These are phyloP conservation scores for Urosaurus nigricauda DNA, from an alignment of 2,797 vertebrate species.

Conservation along the genomic window DNA sequence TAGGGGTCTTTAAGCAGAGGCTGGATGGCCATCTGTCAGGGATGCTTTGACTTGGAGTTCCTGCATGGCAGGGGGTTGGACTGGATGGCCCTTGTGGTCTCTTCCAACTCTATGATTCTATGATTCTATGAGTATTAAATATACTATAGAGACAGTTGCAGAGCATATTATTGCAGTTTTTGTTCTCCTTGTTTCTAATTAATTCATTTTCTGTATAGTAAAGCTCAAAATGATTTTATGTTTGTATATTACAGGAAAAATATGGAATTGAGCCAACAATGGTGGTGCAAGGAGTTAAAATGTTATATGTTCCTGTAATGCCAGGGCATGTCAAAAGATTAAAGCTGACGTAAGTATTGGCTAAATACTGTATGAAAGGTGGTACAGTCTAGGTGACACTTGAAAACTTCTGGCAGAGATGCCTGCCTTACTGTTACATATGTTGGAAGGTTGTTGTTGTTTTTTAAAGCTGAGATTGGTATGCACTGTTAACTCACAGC, in stretches of 20 bases:
- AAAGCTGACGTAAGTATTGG: constrained; percentile 91
- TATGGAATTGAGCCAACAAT: constrained; percentile 97
- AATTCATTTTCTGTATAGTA: constrained; percentile 21
- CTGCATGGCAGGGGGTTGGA: too few species aligned
- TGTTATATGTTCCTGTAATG: constrained; percentile 98
- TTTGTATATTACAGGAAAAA: constrained; percentile 86
- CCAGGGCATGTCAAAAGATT: constrained; percentile 97
- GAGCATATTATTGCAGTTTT: background rate
- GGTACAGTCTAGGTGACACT: background rate
- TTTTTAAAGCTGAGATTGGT: background rate
- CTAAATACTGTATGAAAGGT: background rate
- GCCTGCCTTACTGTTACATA: background rate
- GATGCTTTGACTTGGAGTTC: too few species aligned
- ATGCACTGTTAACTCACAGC: background rate
- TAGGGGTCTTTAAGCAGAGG: too few species aligned
- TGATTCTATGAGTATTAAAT: background rate
- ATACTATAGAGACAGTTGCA: background rate
- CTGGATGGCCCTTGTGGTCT: too few species aligned
- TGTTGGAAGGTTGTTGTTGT: background rate
- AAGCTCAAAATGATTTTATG: constrained; percentile 37
- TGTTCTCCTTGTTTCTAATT: background rate
- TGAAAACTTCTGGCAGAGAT: background rate
- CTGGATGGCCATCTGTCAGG: too few species aligned
- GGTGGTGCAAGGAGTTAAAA: constrained; percentile 99
- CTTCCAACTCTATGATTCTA: too few species aligned